These are phyloP conservation scores for Armadillidium nasatum DNA, from an alignment of 1,140 invertebrate species.

Conservation along the genomic window DNA sequence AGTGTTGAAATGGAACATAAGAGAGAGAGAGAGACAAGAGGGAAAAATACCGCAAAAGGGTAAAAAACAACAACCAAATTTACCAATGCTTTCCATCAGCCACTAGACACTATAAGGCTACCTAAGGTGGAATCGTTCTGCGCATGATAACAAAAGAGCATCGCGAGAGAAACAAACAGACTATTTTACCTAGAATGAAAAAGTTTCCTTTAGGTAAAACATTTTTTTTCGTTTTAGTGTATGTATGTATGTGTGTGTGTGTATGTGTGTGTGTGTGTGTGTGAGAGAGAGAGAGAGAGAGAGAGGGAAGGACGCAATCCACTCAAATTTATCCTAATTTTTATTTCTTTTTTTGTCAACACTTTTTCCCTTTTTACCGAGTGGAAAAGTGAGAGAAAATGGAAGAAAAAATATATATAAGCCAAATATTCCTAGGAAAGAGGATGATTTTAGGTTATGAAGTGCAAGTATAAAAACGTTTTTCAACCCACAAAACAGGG, in stretches of 20 bases:
- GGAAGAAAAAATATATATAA: not conserved
- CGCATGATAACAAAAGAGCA: not conserved
- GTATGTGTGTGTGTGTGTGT: no score
- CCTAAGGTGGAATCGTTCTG: not conserved
- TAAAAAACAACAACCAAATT: slow-evolving; percentile 2
- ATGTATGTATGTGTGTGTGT: no score
- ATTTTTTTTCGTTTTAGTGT: not conserved
- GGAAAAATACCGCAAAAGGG: not conserved
- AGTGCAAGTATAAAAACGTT: not conserved
- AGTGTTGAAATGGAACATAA: no score
- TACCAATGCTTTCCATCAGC: slow-evolving; percentile 5
- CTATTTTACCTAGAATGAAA: not conserved
- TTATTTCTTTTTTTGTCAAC: slow-evolving; percentile 1
- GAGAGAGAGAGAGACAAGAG: no score
- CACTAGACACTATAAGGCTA: not conserved
- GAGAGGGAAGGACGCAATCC: not conserved
- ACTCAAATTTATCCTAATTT: slow-evolving; percentile 1
- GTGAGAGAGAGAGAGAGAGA: no score
- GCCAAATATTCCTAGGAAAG: not conserved
- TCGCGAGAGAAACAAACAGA: not conserved
- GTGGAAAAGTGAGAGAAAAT: not conserved
- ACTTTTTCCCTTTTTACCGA: not conserved
- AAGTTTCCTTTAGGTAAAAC: not conserved
- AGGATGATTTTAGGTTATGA: slow-evolving; percentile 4
- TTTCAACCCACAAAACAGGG: not conserved